phyloP scores from a whole-genome alignment of 2,888 invertebrate species.

The Meandrusa payeni region DNA sequence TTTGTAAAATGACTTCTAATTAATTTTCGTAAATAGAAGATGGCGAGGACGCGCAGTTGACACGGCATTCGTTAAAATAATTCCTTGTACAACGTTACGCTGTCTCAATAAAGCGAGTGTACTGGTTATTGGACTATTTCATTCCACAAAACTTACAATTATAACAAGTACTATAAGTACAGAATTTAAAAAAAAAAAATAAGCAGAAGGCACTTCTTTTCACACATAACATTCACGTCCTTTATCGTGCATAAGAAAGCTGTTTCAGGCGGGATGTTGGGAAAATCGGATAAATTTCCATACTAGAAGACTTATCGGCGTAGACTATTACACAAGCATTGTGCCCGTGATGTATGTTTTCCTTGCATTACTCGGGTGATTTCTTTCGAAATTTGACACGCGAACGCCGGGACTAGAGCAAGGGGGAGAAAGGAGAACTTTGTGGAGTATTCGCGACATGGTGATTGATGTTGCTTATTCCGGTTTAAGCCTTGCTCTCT shows the following conservation, averaged over 20 bases:
- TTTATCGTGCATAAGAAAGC: slow-evolving; percentile 49
- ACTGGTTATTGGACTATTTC: too few species aligned
- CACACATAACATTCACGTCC: slow-evolving; percentile 26
- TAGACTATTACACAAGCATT: slow-evolving; percentile 63
- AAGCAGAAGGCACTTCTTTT: too few species aligned
- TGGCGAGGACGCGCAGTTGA: too few species aligned
- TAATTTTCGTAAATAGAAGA: too few species aligned
- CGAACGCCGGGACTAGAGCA: slow-evolving; percentile 30
- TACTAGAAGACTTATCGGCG: slow-evolving; percentile 52
- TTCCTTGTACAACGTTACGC: too few species aligned
- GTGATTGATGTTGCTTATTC: slow-evolving; percentile 61
- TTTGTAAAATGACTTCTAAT: too few species aligned
- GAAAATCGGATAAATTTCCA: slow-evolving; percentile 66
- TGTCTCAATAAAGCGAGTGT: too few species aligned
- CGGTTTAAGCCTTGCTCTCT: slow-evolving; percentile 32
- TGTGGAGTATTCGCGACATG: slow-evolving; percentile 48
- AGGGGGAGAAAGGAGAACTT: slow-evolving; percentile 49
- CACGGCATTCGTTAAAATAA: too few species aligned
- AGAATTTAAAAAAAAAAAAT: too few species aligned
- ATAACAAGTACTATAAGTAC: too few species aligned
- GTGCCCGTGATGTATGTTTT: slow-evolving; percentile 73
- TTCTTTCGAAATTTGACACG: slow-evolving; percentile 57
- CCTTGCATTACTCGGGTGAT: slow-evolving; percentile 56
- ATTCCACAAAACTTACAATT: too few species aligned
- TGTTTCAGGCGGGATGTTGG: slow-evolving; percentile 62